Conservation (phyloP, 2,888 invertebrate genomes). For the Maniola hyperantus region DNA sequence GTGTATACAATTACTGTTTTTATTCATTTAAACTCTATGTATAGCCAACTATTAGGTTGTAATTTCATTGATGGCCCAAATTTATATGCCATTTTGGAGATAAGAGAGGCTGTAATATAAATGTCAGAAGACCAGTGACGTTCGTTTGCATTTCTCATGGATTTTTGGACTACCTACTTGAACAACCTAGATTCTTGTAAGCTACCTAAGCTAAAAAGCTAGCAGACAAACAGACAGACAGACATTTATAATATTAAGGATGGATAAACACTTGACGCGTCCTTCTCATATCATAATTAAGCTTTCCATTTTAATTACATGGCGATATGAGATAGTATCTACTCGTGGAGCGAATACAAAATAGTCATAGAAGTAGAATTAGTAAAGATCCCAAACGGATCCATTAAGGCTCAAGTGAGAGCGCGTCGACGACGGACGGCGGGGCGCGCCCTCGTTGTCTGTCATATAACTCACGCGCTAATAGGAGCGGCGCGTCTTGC, state of each 20-base stretch:
- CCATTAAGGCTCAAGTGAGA: slow-evolving; percentile 13
- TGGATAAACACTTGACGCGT: background rate
- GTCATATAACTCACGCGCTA: slow-evolving; percentile 76
- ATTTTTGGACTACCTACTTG: slow-evolving; percentile 25
- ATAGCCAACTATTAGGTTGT: slow-evolving; percentile 43
- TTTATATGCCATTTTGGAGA: slow-evolving; percentile 33
- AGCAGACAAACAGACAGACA: too few relatives aligned
- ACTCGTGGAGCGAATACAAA: too few relatives aligned
- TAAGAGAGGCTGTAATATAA: slow-evolving; percentile 57
- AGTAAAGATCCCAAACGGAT: slow-evolving; percentile 8
- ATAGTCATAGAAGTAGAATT: background rate
- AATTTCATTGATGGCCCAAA: slow-evolving; percentile 46
- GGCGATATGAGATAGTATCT: too few relatives aligned
- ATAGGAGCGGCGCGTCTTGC: slow-evolving; percentile 77
- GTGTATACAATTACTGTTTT: slow-evolving; percentile 41
- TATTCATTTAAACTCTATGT: slow-evolving; percentile 46
- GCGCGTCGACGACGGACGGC: slow-evolving; percentile 24
- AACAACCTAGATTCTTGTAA: slow-evolving; percentile 55
- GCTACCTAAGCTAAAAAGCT: too few relatives aligned
- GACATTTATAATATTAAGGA: too few relatives aligned
- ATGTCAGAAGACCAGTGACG: slow-evolving; percentile 54
- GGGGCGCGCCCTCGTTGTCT: slow-evolving; percentile 48
- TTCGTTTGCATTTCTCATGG: slow-evolving; percentile 75
- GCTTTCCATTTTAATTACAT: background rate
- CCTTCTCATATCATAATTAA: background rate